Percentiles rank a stretch among this genome's conserved stretches.
These are phyloP conservation scores for Antheraea assamensis DNA, from an alignment of 2,888 invertebrate species.

Conservation along the genomic window DNA sequence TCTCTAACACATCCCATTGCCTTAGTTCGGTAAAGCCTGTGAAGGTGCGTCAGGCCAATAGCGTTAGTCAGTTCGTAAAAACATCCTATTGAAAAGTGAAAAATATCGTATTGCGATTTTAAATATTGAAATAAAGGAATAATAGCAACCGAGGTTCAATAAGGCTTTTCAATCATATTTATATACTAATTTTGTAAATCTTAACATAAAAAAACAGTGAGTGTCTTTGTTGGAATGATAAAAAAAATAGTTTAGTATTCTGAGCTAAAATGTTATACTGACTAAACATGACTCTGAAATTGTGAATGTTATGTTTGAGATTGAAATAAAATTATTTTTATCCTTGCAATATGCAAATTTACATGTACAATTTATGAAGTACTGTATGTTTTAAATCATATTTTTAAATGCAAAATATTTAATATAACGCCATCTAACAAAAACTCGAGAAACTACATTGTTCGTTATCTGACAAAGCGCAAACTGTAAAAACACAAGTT, in stretches of 20 bases:
- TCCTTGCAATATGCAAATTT: background rate
- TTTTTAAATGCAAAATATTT: conserved; percentile 28
- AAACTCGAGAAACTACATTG: conserved; percentile 59
- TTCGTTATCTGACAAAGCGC: conserved; percentile 34
- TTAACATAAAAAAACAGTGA: background rate
- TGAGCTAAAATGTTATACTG: background rate
- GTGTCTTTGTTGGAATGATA: background rate
- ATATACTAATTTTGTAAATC: background rate
- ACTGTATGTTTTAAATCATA: background rate
- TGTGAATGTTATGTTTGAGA: background rate
- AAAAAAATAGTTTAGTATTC: background rate
- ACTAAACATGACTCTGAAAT: background rate
- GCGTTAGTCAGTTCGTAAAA: too few relatives aligned
- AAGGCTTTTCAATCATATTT: background rate
- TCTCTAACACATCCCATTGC: too few relatives aligned
- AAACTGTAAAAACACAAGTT: conserved; percentile 3
- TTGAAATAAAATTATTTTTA: background rate
- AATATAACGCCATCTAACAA: conserved; percentile 72
- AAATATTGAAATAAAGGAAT: too few relatives aligned
- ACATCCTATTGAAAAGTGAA: too few relatives aligned
- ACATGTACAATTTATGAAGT: background rate
- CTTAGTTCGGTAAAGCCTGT: too few relatives aligned
- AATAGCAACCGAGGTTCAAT: too few relatives aligned
- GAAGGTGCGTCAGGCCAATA: too few relatives aligned
- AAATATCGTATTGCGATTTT: too few relatives aligned